Evolutionary conservation across 2,888 invertebrate genomes (phyloP).

Genomic region (Temnothorax ravouxi): DNA sequence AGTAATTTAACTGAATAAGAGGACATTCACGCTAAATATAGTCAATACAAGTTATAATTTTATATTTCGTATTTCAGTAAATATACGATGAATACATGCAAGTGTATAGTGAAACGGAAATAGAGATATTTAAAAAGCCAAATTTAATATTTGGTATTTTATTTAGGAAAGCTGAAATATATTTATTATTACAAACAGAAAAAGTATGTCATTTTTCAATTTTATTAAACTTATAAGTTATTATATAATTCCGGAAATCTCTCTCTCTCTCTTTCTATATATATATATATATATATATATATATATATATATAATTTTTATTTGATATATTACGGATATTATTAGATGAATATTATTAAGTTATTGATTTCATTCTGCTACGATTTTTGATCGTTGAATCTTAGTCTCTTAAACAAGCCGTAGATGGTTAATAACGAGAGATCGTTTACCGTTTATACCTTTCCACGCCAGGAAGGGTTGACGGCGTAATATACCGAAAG

Average conservation of each 20-base stretch:
- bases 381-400: not conserved
- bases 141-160: slow-evolving; percentile 14
- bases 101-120: not conserved
- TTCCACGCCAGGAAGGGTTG: slow-evolving; percentile 56
- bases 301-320: not conserved
- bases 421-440: slow-evolving; percentile 16
- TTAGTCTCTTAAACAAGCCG: not conserved
- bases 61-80: not conserved
- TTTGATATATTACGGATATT: not conserved
- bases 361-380: not conserved
- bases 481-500: slow-evolving; percentile 73
- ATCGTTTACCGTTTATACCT: not conserved
- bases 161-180: not conserved
- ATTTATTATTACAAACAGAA: not conserved
- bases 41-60: not conserved
- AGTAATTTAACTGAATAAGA: not conserved
- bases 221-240: not conserved
- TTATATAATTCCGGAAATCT: not conserved
- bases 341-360: not conserved
- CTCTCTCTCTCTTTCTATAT: not conserved
- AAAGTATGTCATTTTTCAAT: not conserved
- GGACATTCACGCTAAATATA: not conserved
- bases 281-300: too few relatives aligned
- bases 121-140: not conserved
- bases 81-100: not conserved